These are phyloP conservation scores for Oligia fasciuncula DNA, from an alignment of 2,888 invertebrate genomes.

Conservation along the genomic window DNA sequence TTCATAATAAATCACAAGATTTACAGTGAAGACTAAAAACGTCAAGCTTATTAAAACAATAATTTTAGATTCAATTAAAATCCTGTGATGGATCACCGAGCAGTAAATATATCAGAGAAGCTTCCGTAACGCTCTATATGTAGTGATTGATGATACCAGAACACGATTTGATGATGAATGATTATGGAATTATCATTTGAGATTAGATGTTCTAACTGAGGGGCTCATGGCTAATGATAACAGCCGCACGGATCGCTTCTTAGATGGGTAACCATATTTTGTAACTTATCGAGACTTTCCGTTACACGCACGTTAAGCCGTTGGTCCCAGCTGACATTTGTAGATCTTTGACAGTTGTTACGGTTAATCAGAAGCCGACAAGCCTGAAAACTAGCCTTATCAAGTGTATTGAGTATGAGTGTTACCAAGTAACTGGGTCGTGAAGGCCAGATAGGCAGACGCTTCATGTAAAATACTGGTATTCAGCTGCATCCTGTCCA, in stretches of 20 bases:
- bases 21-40: slow-evolving; percentile 24
- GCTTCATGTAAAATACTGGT: not conserved
- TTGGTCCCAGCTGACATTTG: not conserved
- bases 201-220: slow-evolving; percentile 39
- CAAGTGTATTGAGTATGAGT: not conserved
- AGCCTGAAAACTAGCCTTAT: not conserved
- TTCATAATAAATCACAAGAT: slow-evolving; percentile 50
- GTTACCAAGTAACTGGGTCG: not conserved
- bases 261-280: too few species aligned
- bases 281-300: not conserved
- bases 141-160: slow-evolving; percentile 80
- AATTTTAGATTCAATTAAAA: slow-evolving; percentile 77
- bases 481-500: too few species aligned
- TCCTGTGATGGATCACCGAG: slow-evolving; percentile 73
- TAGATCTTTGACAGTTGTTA: not conserved
- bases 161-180: slow-evolving; percentile 76
- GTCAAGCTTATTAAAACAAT: slow-evolving; percentile 66
- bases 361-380: not conserved
- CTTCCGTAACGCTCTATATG: slow-evolving; percentile 83
- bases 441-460: not conserved
- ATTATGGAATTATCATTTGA: slow-evolving; percentile 64
- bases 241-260: not conserved
- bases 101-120: slow-evolving; percentile 63
- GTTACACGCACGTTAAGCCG: not conserved
- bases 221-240: not conserved